Conservation (phyloP, 2,797 vertebrate species). For the Sphaeramia orbicularis region DNA sequence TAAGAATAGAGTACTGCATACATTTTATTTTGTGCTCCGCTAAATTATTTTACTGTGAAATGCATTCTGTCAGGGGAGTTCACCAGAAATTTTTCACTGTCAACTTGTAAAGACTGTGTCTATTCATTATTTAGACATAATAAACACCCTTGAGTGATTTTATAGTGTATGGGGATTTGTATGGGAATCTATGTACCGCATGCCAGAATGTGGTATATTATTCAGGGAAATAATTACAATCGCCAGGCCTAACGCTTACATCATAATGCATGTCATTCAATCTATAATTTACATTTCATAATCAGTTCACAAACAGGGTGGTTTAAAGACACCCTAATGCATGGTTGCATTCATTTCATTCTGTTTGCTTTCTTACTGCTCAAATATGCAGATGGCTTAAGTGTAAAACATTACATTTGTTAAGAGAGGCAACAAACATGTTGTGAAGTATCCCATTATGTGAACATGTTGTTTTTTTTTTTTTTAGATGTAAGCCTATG, state of each 20-base stretch:
- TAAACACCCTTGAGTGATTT: slow-evolving; percentile 83
- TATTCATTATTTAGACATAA: slow-evolving; percentile 83
- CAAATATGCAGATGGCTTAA: slow-evolving; percentile 66
- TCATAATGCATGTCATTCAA: slow-evolving; percentile 63
- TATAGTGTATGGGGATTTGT: slow-evolving; percentile 73
- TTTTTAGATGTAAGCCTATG: slow-evolving; percentile 24
- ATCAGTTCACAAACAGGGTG: slow-evolving; percentile 56
- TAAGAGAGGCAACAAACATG: slow-evolving; percentile 32
- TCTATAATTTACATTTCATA: slow-evolving; percentile 68
- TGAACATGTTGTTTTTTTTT: slow-evolving; percentile 3
- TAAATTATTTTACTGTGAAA: slow-evolving; percentile 78
- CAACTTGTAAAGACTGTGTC: slow-evolving; percentile 78
- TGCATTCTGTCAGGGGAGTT: slow-evolving; percentile 71
- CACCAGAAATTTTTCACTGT: slow-evolving; percentile 76
- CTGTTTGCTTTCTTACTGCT: slow-evolving; percentile 50
- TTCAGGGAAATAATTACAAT: slow-evolving; percentile 77
- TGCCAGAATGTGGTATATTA: slow-evolving; percentile 59
- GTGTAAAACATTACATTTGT: slow-evolving; percentile 59
- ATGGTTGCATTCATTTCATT: slow-evolving; percentile 53
- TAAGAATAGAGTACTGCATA: slow-evolving; percentile 67
- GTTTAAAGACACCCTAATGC: slow-evolving; percentile 51
- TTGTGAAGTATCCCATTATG: slow-evolving; percentile 46
- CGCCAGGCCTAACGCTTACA: slow-evolving; percentile 66
- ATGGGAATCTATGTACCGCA: slow-evolving; percentile 51
- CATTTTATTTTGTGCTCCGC: slow-evolving; percentile 65